Evolutionary conservation across 1,140 invertebrate species (phyloP).

Genomic region (Saccostrea glomerata): DNA sequence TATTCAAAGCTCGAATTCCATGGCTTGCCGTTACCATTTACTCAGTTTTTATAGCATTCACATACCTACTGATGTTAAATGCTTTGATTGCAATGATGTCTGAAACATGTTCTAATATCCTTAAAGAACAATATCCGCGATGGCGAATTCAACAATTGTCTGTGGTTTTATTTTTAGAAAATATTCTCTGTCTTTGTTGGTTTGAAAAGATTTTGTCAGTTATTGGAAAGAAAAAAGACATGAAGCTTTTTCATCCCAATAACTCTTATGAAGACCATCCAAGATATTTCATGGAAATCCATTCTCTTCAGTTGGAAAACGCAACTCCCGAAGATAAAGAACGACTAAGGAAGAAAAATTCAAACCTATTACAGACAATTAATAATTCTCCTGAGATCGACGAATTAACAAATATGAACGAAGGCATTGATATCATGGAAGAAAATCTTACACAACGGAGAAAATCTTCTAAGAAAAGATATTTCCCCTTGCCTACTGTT

Average conservation of each 20-base stretch:
- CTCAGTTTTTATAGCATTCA: conserved; percentile 64
- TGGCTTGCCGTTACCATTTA: conserved; percentile 61
- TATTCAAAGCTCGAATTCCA: conserved; percentile 60
- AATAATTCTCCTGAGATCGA: no score
- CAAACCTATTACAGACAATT: no score
- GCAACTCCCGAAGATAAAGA: conserved; percentile 53
- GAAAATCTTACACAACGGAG: no score
- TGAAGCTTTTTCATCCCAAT: conserved; percentile 41
- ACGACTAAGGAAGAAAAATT: conserved; percentile 39
- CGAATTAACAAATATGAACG: no score
- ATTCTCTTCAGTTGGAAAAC: conserved; percentile 48
- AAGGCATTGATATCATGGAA: no score
- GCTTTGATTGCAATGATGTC: conserved; percentile 72
- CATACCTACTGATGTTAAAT: conserved; percentile 70
- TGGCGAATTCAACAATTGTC: conserved; percentile 66
- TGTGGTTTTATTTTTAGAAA: conserved; percentile 67
- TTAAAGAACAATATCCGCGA: conserved; percentile 61
- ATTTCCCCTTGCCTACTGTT: no score
- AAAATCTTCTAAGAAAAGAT: no score
- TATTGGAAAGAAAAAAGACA: conserved; percentile 25
- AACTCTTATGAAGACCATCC: neutral
- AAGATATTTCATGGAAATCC: conserved; percentile 49
- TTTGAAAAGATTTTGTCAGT: neutral
- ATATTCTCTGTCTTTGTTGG: conserved; percentile 54
- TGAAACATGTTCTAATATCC: conserved; percentile 65